These are phyloP conservation scores for Escarpia spicata DNA, from an alignment of 2,888 invertebrate genomes.

Conservation along the genomic window DNA sequence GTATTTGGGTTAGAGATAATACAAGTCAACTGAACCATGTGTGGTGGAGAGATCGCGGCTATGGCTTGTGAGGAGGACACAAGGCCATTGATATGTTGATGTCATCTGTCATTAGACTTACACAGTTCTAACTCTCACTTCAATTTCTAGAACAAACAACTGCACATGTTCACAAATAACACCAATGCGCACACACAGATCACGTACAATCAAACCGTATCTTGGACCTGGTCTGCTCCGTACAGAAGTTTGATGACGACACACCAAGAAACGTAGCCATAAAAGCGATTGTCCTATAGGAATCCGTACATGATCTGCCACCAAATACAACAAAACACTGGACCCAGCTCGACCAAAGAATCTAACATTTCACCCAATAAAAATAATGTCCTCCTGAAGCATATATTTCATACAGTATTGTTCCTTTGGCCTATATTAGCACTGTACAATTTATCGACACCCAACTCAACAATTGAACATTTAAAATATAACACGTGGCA, in stretches of 20 bases:
- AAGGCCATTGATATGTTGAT: background rate
- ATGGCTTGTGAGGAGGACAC: background rate
- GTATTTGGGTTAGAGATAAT: too few species aligned
- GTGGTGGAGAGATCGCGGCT: background rate
- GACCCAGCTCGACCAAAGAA: slow-evolving; percentile 3
- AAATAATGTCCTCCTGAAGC: slow-evolving; percentile 2
- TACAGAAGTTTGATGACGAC: background rate
- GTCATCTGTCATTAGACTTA: background rate
- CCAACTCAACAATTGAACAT: background rate
- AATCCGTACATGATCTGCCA: background rate
- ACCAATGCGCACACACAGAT: background rate
- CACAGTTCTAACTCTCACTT: background rate
- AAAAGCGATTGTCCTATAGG: background rate
- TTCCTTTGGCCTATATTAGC: background rate
- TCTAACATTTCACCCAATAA: background rate
- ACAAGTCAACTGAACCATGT: too few species aligned
- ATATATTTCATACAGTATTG: background rate
- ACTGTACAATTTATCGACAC: background rate
- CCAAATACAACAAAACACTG: slow-evolving; percentile 16
- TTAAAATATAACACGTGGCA: slow-evolving; percentile 10
- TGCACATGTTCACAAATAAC: background rate
- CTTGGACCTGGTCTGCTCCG: background rate
- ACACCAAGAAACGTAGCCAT: background rate
- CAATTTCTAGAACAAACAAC: background rate
- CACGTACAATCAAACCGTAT: background rate